phyloP scores from a whole-genome alignment of 2,113 vertebrate genomes.

The Neotoma lepida region DNA sequence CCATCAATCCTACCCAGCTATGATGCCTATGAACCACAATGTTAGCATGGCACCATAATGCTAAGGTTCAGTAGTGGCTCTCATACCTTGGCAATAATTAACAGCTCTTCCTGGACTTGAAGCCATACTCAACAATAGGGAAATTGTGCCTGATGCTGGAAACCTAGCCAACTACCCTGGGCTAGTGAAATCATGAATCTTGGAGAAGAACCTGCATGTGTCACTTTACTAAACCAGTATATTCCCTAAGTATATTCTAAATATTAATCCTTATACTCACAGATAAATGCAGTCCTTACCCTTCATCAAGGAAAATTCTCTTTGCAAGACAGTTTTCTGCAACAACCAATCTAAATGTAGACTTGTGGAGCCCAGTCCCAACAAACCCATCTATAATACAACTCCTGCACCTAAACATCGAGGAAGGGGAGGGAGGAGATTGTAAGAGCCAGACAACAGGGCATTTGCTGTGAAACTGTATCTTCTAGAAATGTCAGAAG shows the following conservation, averaged over 20 bases:
- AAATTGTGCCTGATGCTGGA: background rate
- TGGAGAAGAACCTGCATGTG: background rate
- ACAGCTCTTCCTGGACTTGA: background rate
- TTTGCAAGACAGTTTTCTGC: background rate
- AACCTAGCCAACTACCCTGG: background rate
- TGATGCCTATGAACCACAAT: background rate
- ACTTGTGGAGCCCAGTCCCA: background rate
- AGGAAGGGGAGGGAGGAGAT: background rate
- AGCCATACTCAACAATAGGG: background rate
- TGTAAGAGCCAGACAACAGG: background rate
- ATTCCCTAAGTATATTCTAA: background rate
- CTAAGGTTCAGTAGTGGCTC: background rate
- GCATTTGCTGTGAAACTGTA: background rate
- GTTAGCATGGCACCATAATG: background rate
- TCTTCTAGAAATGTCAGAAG: background rate
- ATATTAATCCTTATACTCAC: background rate
- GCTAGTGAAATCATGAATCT: background rate
- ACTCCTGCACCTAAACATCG: background rate
- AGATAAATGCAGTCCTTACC: background rate
- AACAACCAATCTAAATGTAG: background rate
- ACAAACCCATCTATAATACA: background rate
- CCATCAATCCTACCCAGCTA: background rate
- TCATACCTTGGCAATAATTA: background rate
- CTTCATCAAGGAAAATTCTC: background rate
- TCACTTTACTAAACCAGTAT: background rate